Evolutionary conservation across 2,113 vertebrate genomes (phyloP).

Genomic region (Peucedramus taeniatus): DNA sequence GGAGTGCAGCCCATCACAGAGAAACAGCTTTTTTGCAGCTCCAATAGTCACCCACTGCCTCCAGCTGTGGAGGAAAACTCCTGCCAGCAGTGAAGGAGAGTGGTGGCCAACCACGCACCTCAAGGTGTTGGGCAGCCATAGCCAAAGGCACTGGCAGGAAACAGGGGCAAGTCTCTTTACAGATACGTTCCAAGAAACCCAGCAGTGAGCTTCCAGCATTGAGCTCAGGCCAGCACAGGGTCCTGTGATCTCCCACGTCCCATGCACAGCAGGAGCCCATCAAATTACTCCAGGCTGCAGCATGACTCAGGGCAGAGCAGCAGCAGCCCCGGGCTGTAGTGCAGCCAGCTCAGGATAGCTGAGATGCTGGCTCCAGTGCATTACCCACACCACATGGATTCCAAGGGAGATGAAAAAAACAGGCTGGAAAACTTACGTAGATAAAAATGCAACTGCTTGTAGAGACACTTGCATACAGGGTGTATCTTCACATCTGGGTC

Average conservation of each 20-base stretch:
- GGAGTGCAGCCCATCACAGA: neutral
- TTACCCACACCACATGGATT: accelerated
- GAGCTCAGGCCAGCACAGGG: neutral
- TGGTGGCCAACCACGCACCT: accelerated
- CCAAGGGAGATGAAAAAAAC: neutral
- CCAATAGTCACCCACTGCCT: neutral
- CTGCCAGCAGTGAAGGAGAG: neutral
- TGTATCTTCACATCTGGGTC: neutral
- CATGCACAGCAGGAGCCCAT: neutral
- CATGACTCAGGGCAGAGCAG: neutral
- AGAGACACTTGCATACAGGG: neutral
- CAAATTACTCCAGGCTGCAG: neutral
- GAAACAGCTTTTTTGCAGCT: conserved; percentile 28
- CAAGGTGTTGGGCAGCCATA: neutral
- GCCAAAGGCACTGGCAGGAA: neutral
- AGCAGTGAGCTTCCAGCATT: neutral
- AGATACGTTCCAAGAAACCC: neutral
- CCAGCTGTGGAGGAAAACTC: neutral
- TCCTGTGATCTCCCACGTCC: accelerated
- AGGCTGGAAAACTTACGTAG: neutral
- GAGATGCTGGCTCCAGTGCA: neutral
- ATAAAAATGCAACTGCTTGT: neutral
- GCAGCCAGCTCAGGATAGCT: accelerated
- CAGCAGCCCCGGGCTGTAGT: neutral
- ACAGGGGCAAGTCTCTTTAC: neutral